phyloP scores from a whole-genome alignment of 2,797 vertebrate genomes.

The Eptatretus atami region DNA sequence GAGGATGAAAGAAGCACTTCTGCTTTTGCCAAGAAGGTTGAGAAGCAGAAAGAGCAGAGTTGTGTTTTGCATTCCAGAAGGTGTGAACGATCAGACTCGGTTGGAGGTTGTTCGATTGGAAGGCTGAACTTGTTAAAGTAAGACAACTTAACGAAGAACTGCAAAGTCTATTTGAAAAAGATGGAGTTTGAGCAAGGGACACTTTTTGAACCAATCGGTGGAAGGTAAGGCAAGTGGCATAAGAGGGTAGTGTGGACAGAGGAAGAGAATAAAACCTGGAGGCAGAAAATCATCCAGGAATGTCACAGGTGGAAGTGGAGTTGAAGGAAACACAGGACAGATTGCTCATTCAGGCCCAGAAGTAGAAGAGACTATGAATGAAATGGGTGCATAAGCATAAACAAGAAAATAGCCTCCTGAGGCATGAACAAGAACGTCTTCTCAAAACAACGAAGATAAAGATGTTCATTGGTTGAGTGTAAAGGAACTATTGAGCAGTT shows the following conservation, averaged over 20 bases:
- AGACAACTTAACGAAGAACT: slow-evolving; percentile 36
- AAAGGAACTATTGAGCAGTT: slow-evolving; percentile 31
- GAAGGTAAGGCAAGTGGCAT: slow-evolving; percentile 16
- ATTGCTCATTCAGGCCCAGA: slow-evolving; percentile 24
- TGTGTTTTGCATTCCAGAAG: too few relatives aligned
- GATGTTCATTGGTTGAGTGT: slow-evolving; percentile 35
- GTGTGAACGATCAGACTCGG: too few relatives aligned
- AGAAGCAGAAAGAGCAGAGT: too few relatives aligned
- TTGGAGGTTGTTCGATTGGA: slow-evolving; percentile 10
- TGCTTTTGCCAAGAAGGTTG: too few relatives aligned
- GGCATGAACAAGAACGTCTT: slow-evolving; percentile 32
- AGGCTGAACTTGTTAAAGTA: slow-evolving; percentile 30
- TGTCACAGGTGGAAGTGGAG: slow-evolving; percentile 29
- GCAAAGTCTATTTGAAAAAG: slow-evolving; percentile 12
- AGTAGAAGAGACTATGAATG: slow-evolving; percentile 38
- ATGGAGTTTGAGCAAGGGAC: slow-evolving; percentile 14
- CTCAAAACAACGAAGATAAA: slow-evolving; percentile 44
- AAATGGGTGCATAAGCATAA: slow-evolving; percentile 24
- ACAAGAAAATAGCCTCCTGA: slow-evolving; percentile 30
- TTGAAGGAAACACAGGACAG: slow-evolving; percentile 22
- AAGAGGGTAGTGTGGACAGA: slow-evolving; percentile 25
- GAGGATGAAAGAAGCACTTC: too few relatives aligned
- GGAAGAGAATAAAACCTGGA: slow-evolving; percentile 35
- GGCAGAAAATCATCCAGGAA: slow-evolving; percentile 34
- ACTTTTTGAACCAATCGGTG: slow-evolving; percentile 23